phyloP scores from a whole-genome alignment of 2,113 vertebrate genomes.

The Oryctolagus cuniculus region mOryCun1.1 NC_091435.1:142244001-142244500 shows the following conservation, averaged over 20 bases:
- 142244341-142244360: not conserved
- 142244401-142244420: not conserved
- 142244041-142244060: not conserved
- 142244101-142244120: not conserved
- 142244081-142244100: not conserved
- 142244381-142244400: not conserved
- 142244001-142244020: not conserved
- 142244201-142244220: not conserved
- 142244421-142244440: not conserved
- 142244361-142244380: not conserved
- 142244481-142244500: not conserved
- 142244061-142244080: not conserved
- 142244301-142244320: not conserved
- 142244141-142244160: not conserved
- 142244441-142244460: not conserved
- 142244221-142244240: not conserved
- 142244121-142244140: not conserved
- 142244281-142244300: not conserved
- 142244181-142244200: constrained; percentile 1
- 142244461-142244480: not conserved
- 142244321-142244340: not conserved
- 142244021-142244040: not conserved
- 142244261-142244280: not conserved
- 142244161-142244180: not conserved
- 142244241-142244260: not conserved